Base-by-base conservation (phyloP, 2,113 vertebrate genomes). In the Telmatochromis sp. region DNA sequence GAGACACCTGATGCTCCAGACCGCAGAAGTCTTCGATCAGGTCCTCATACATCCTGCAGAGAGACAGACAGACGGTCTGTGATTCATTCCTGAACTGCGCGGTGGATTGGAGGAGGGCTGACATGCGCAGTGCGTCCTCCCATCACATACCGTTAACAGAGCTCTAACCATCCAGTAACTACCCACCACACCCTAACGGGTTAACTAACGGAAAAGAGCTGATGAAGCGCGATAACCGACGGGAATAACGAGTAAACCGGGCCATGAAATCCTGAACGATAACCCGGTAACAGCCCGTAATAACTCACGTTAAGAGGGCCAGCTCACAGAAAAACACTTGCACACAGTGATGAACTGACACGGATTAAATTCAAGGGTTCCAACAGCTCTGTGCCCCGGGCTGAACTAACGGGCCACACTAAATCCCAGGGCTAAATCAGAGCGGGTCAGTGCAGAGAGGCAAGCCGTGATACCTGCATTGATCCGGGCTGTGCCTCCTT, bases 31-130 rank as follows among this genome's bases (percentile, higher is more conserved):
- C 75, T 63, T 91, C 93, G 13, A 82, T 80, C 68, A 92, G 80
- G 83, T 95, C 87, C 82, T 95, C 96, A 93, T 97, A 95, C 95
- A 97, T 95, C 84, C 94, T 45, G 63, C 81, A 63, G 28, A 28
- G 23, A 94, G n/a, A 82, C 13, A 87, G 14, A 26, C 53, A 84
- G 12, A 15, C 6, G 11, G n/a, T 79, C 21, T 79, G 53, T 88
- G 88, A 88, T 80, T 92, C 83, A 93, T 88, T 75, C 13, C 82
- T 90, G 37, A 65, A 90, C 84, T 86, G 58, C 73, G 15, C 5
- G 65, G 75, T 28, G 85, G 58, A 17, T 65, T n/a, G 60, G 60
- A 65, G 31, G 31, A 35, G 31, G 17, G 60, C 60, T 65, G 60
- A 35, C 60, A 90, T 91, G 89, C 88, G 83, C 90, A 84, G 37